Evolutionary conservation across 2,797 vertebrate genomes (phyloP).

Genomic region (Sardinella longiceps): DNA sequence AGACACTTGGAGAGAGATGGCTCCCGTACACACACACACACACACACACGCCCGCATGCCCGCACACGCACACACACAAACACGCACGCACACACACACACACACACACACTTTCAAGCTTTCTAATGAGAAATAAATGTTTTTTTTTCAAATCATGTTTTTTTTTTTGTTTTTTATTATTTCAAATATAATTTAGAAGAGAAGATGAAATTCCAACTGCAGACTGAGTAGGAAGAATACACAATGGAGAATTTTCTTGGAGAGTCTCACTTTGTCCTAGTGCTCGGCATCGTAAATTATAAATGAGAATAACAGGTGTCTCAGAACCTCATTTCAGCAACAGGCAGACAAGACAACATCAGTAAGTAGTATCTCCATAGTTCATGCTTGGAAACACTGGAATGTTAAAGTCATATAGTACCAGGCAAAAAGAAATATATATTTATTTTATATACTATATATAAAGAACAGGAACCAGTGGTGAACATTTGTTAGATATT

Average conservation of each 20-base stretch:
- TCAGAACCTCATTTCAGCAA: neutral
- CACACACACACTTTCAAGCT: neutral
- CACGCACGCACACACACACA: neutral
- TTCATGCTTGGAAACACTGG: no score
- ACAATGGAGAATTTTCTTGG: neutral
- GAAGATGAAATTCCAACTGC: neutral
- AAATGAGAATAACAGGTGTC: neutral
- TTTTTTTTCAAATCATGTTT: no score
- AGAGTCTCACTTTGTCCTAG: neutral
- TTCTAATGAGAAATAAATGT: neutral
- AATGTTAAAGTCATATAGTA: no score
- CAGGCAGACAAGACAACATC: neutral
- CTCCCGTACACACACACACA: neutral
- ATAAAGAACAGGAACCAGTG: no score
- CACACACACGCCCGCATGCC: neutral
- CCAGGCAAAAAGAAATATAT: no score
- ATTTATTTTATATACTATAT: no score
- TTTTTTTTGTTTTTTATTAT: no score
- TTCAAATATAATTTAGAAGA: neutral
- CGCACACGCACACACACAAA: neutral
- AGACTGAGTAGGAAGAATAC: neutral
- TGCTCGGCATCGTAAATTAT: neutral
- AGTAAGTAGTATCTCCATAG: neutral
- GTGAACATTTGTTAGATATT: no score
- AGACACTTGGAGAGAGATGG: neutral